Conservation (phyloP, 1,140 invertebrate genomes). For the Brachionus rubens region DNA sequence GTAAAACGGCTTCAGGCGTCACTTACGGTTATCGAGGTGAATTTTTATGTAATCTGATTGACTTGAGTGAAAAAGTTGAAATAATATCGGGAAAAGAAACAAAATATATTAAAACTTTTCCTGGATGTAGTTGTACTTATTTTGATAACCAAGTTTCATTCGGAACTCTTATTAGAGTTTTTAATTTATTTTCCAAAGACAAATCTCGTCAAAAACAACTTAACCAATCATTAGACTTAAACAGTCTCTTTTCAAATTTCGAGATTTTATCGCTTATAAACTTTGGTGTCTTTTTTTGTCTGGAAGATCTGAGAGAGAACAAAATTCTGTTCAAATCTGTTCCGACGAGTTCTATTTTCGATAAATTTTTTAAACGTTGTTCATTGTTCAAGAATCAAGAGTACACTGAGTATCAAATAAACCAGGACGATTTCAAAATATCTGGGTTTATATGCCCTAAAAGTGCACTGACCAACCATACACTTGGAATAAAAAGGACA, state of each 20-base stretch:
- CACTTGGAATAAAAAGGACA: neutral
- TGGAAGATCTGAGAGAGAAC: neutral
- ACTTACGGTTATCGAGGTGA: neutral
- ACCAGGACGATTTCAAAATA: neutral
- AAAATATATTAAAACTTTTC: neutral
- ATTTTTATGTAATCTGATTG: neutral
- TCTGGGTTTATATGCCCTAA: neutral
- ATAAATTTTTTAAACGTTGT: neutral
- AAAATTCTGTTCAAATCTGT: neutral
- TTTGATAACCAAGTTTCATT: neutral
- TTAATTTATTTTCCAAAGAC: neutral
- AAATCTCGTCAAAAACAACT: neutral
- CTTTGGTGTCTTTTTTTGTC: neutral
- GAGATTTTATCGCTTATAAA: neutral
- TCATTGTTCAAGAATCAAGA: too few species aligned
- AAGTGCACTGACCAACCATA: neutral
- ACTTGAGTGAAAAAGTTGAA: neutral
- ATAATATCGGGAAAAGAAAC: neutral
- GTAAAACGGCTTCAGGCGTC: too few species aligned
- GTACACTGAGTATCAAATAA: neutral
- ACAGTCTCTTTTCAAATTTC: neutral
- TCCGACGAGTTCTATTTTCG: neutral
- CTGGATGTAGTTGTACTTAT: neutral
- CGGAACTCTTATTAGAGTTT: neutral
- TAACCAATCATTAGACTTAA: neutral